These are phyloP conservation scores for Neosilurus mollespiculum DNA, from an alignment of 2,797 vertebrate genomes.

Conservation along the genomic window DNA sequence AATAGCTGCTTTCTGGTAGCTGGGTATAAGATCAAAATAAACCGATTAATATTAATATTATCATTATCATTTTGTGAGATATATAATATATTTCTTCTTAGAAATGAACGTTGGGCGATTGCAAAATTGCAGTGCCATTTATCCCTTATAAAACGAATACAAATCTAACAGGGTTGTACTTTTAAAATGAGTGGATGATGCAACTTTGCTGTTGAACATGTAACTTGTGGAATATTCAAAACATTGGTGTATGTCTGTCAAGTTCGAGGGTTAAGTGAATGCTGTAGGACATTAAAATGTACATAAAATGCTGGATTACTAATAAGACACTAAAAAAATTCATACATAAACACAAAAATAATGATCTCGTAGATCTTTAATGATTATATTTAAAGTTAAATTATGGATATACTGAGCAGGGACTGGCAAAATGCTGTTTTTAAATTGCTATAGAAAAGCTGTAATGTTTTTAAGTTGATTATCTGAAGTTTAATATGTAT, in stretches of 20 bases:
- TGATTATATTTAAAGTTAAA: neutral
- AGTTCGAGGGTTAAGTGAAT: neutral
- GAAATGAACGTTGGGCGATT: neutral
- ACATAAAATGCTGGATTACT: neutral
- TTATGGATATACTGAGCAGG: neutral
- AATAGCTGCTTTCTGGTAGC: neutral
- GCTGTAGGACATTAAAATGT: neutral
- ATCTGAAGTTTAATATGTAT: neutral
- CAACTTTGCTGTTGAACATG: neutral
- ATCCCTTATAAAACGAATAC: neutral
- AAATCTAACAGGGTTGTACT: neutral
- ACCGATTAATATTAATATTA: neutral
- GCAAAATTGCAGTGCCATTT: neutral
- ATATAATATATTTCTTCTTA: neutral
- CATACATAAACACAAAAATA: neutral
- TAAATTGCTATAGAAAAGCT: neutral
- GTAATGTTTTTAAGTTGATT: neutral
- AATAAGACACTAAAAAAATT: neutral
- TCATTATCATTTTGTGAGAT: neutral
- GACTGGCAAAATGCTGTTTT: neutral
- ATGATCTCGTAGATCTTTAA: no score
- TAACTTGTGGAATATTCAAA: neutral
- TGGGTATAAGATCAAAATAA: neutral
- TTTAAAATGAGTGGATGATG: constrained; percentile 2
- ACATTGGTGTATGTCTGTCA: neutral